Evolutionary conservation across 2,113 vertebrate genomes (phyloP).

Genomic region (Menidia beryllina): DNA sequence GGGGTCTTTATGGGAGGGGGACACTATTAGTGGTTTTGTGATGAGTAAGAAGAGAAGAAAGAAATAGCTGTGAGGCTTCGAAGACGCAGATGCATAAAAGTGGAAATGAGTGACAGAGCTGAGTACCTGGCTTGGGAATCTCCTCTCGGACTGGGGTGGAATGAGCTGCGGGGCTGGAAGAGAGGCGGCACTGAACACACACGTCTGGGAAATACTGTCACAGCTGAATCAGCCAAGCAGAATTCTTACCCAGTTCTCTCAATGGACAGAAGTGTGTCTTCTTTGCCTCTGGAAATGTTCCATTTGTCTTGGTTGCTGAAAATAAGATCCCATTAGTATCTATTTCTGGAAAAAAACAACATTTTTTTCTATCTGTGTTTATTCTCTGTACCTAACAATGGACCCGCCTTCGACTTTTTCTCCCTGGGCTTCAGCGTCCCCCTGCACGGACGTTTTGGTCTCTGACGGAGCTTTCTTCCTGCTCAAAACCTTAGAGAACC

Average conservation of each 20-base stretch:
- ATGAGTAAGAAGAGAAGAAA: too few relatives aligned
- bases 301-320: slow-evolving; percentile 64
- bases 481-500: slow-evolving; percentile 83
- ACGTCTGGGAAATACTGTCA: neutral
- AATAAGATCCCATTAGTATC: slow-evolving; percentile 16
- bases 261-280: slow-evolving; percentile 31
- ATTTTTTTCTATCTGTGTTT: neutral
- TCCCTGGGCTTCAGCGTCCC: slow-evolving; percentile 11
- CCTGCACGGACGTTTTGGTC: slow-evolving; percentile 42
- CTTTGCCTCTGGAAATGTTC: slow-evolving; percentile 40
- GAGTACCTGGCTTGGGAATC: slow-evolving; percentile 60
- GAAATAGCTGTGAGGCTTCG: neutral
- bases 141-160: slow-evolving; percentile 55
- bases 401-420: slow-evolving; percentile 32
- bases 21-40: neutral
- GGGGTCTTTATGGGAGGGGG: neutral
- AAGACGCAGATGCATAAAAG: neutral
- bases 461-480: slow-evolving; percentile 81
- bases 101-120: neutral
- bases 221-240: neutral
- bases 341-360: neutral
- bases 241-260: slow-evolving; percentile 56
- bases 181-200: slow-evolving; percentile 32
- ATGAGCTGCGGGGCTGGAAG: slow-evolving; percentile 35
- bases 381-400: slow-evolving; percentile 59